Conservation (phyloP, 2,888 invertebrate species). For the Oasisia sp. region DNA sequence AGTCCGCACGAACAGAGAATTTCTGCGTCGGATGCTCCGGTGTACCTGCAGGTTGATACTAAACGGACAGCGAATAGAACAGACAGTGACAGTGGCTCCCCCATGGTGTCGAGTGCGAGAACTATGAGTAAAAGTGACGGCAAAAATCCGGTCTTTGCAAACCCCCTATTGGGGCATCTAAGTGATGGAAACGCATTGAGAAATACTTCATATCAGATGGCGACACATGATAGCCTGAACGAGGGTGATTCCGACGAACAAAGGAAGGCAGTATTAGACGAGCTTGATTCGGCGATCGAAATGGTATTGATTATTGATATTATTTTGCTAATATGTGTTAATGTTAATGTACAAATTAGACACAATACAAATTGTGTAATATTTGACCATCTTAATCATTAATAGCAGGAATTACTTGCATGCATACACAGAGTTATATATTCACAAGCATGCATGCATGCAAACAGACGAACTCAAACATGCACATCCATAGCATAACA, state of each 20-base stretch:
- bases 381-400: background rate
- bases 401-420: background rate
- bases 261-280: background rate
- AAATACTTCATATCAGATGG: slow-evolving; percentile 89
- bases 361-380: background rate
- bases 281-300: background rate
- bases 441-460: background rate
- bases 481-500: background rate
- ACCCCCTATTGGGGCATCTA: background rate
- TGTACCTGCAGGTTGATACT: background rate
- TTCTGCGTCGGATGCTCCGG: background rate
- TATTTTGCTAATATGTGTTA: background rate
- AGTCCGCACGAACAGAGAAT: background rate
- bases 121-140: background rate
- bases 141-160: background rate
- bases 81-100: background rate
- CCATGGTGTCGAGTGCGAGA: background rate
- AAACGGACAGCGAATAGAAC: background rate
- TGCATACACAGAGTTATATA: background rate
- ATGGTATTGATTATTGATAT: background rate
- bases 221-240: slow-evolving; percentile 71
- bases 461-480: background rate
- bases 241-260: slow-evolving; percentile 42
- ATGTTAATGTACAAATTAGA: background rate
- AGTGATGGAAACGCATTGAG: slow-evolving; percentile 62